A percentile compares a stretch with the other conserved stretches of the same genome.
These are phyloP conservation scores for Pogonomyrmex barbatus DNA, from an alignment of 1,140 invertebrate genomes.

Conservation along the genomic window DNA sequence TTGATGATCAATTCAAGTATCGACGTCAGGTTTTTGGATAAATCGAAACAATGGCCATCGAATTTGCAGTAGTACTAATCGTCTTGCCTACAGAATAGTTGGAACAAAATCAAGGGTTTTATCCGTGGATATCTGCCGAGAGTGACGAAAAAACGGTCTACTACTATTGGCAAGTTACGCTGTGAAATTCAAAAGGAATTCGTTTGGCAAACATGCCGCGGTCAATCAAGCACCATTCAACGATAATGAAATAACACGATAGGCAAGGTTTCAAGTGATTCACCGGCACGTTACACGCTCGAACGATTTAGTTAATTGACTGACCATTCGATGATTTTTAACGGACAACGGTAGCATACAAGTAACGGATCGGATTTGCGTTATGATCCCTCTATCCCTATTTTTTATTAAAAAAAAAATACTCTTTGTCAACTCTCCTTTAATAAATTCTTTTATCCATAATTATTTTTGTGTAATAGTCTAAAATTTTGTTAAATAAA, in stretches of 20 bases:
- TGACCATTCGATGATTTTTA: slow-evolving; percentile 72
- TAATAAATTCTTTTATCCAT: not conserved
- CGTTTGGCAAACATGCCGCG: slow-evolving; percentile 69
- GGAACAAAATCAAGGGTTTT: slow-evolving; percentile 8
- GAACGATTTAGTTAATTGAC: slow-evolving; percentile 68
- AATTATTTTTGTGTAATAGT: no score
- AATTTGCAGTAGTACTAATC: slow-evolving; percentile 26
- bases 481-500: no score
- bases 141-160: slow-evolving; percentile 31
- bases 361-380: not conserved
- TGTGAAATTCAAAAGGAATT: slow-evolving; percentile 60
- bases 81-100: not conserved
- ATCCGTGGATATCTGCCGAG: not conserved
- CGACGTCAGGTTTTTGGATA: not conserved
- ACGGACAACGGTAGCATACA: slow-evolving; percentile 61
- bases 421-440: not conserved
- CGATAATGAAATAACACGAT: slow-evolving; percentile 72
- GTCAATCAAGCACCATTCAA: slow-evolving; percentile 78
- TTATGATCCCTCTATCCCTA: not conserved
- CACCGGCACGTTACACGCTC: slow-evolving; percentile 47
- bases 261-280: slow-evolving; percentile 23
- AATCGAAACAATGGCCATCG: slow-evolving; percentile 16
- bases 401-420: not conserved
- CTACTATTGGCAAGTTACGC: slow-evolving; percentile 7
- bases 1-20: not conserved